A percentile compares a stretch with the other conserved stretches of the same genome.
Conservation (phyloP, 92 coral and sea anemone genomes). For the Epizoanthus rinbou region DNA sequence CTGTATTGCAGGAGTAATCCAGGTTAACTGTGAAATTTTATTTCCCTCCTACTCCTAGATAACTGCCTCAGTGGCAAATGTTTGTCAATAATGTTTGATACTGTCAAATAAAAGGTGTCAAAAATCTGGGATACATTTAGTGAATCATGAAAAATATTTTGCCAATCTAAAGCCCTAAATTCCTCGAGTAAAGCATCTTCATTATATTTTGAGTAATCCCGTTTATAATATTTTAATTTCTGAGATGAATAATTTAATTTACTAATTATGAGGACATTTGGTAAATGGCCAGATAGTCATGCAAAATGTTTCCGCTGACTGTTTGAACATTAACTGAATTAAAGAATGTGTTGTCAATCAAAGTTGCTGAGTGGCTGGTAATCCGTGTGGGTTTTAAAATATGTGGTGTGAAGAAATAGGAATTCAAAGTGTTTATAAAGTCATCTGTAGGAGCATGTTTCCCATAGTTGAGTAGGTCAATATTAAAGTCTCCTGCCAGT, state of each 20-base stretch:
- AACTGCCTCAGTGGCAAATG: slow-evolving; percentile 18
- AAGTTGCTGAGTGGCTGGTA: slow-evolving; percentile 32
- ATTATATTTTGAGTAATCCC: slow-evolving; percentile 20
- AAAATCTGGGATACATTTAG: slow-evolving; percentile 17
- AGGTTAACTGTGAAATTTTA: slow-evolving; percentile 28
- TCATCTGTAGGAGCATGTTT: slow-evolving; percentile 45
- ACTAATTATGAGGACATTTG: slow-evolving; percentile 37
- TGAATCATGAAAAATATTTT: slow-evolving; percentile 25
- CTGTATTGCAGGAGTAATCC: slow-evolving; percentile 33
- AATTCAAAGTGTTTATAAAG: slow-evolving; percentile 36
- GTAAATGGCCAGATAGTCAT: slow-evolving; percentile 27
- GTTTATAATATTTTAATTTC: slow-evolving; percentile 7
- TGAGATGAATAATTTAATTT: slow-evolving; percentile 31
- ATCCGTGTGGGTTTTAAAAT: slow-evolving; percentile 31
- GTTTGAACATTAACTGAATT: slow-evolving; percentile 35
- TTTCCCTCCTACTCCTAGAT: slow-evolving; percentile 21
- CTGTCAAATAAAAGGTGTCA: slow-evolving; percentile 17
- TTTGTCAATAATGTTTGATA: slow-evolving; percentile 14
- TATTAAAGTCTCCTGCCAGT: too few relatives aligned
- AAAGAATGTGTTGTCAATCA: slow-evolving; percentile 30
- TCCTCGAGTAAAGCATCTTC: slow-evolving; percentile 11
- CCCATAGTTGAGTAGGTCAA: slow-evolving; percentile 19
- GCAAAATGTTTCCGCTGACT: slow-evolving; percentile 31
- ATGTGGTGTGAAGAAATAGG: slow-evolving; percentile 34
- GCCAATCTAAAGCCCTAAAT: slow-evolving; percentile 35